Evolutionary conservation across 2,888 invertebrate genomes (phyloP).

Genomic region (Chaetoderma sp.): DNA sequence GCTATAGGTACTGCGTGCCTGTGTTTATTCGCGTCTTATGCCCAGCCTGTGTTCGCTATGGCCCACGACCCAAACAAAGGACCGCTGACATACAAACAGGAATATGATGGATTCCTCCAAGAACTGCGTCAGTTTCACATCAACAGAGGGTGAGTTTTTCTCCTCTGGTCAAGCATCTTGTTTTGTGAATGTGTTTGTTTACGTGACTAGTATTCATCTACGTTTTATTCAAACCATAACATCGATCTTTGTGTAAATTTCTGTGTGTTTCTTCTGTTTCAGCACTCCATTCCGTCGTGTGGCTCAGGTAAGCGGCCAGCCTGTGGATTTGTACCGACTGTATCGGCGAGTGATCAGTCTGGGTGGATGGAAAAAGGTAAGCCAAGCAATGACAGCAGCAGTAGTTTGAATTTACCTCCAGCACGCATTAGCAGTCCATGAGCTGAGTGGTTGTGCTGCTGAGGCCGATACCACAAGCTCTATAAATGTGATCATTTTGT

Average conservation of each 20-base stretch:
- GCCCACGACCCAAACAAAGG: conserved; percentile 78
- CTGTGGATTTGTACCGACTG: conserved; percentile 91
- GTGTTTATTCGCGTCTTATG: not conserved
- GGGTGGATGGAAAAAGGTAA: conserved; percentile 95
- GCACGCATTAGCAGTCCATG: conserved; percentile 19
- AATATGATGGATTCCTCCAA: conserved; percentile 83
- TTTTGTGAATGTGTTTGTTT: not conserved
- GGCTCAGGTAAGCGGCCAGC: conserved; percentile 87
- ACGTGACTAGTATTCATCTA: not conserved
- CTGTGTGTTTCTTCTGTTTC: conserved; percentile 49
- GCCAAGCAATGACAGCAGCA: conserved; percentile 29
- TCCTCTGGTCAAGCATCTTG: not conserved
- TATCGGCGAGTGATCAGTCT: conserved; percentile 91
- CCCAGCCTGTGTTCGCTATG: conserved; percentile 67
- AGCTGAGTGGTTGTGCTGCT: too few relatives aligned
- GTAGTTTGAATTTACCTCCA: conserved; percentile 53
- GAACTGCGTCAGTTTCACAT: conserved; percentile 92
- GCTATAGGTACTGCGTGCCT: not conserved
- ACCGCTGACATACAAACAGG: conserved; percentile 81
- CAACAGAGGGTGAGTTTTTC: conserved; percentile 83
- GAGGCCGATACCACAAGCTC: too few relatives aligned
- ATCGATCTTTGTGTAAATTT: too few relatives aligned
- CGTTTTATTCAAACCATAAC: too few relatives aligned
- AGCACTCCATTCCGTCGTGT: conserved; percentile 79
- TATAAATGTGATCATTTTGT: too few relatives aligned